These are phyloP conservation scores for Chelonus formosanus DNA, from an alignment of 2,888 invertebrate species.

Conservation along the genomic window DNA sequence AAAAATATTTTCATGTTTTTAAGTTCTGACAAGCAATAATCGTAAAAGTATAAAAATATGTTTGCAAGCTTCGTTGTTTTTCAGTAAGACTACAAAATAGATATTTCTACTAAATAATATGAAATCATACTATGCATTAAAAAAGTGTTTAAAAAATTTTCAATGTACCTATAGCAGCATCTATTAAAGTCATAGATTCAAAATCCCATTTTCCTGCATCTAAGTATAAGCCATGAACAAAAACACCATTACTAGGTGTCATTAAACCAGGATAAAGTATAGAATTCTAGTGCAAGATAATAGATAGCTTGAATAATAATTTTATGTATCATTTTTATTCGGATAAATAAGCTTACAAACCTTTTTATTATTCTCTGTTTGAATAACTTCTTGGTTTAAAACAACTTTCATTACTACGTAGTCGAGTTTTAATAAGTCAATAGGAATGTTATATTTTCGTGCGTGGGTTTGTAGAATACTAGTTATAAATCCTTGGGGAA, in stretches of 20 bases:
- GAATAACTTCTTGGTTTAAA: constrained; percentile 76
- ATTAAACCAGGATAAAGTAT: constrained; percentile 69
- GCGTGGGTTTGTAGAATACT: constrained; percentile 90
- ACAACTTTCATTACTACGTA: constrained; percentile 72
- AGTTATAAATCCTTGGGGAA: constrained; percentile 92
- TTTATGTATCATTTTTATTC: background rate
- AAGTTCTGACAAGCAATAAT: too few relatives aligned
- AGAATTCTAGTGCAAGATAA: constrained; percentile 49
- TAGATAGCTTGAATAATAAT: too few relatives aligned
- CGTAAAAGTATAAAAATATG: too few relatives aligned
- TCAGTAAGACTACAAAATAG: background rate
- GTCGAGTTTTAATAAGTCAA: constrained; percentile 85
- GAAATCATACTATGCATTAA: background rate
- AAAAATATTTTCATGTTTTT: constrained; percentile 31
- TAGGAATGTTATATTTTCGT: constrained; percentile 84
- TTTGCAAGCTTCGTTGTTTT: background rate
- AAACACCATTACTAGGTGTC: constrained; percentile 74
- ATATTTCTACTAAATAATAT: too few relatives aligned
- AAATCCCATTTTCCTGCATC: constrained; percentile 91
- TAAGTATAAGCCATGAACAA: constrained; percentile 83
- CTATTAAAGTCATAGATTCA: constrained; percentile 73
- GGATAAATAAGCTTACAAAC: background rate
- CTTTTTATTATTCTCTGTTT: constrained; percentile 42
- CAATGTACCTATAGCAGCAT: constrained; percentile 76
- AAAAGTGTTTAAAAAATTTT: background rate